These are phyloP conservation scores for Halichoeres trimaculatus DNA, from an alignment of 2,113 vertebrate genomes.

Conservation along the genomic window DNA sequence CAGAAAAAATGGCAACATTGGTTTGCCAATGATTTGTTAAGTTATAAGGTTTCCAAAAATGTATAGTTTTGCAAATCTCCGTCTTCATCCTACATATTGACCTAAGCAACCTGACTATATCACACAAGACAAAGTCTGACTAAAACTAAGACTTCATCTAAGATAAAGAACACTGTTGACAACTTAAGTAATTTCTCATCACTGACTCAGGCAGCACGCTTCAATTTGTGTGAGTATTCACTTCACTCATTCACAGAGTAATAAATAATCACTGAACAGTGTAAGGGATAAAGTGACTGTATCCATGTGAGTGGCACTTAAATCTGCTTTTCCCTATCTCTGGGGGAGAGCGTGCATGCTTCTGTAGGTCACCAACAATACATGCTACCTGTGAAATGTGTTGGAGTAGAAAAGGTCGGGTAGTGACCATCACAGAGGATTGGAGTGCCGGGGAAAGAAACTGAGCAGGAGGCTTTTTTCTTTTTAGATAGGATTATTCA, in stretches of 20 bases:
- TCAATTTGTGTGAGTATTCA: background rate
- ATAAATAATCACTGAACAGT: constrained; percentile 1
- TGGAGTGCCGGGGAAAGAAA: constrained; percentile 10
- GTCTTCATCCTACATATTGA: too few relatives aligned
- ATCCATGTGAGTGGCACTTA: background rate
- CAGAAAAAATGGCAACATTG: too few relatives aligned
- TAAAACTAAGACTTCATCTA: too few relatives aligned
- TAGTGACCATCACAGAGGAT: constrained; percentile 21
- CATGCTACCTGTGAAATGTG: constrained; percentile 25
- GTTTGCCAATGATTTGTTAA: too few relatives aligned
- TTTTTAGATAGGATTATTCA: constrained; percentile 47
- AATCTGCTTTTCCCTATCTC: constrained; percentile 20
- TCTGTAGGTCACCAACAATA: constrained; percentile 11
- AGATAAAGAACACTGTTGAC: too few relatives aligned
- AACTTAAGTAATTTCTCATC: too few relatives aligned
- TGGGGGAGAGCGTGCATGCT: background rate
- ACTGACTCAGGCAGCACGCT: too few relatives aligned
- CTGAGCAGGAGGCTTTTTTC: constrained; percentile 23
- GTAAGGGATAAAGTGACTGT: background rate
- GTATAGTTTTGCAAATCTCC: too few relatives aligned
- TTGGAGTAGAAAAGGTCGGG: constrained; percentile 38
- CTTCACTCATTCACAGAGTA: background rate
- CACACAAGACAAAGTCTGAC: too few relatives aligned
- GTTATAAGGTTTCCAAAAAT: too few relatives aligned
- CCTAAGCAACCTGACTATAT: too few relatives aligned